phyloP scores from a whole-genome alignment of 2,797 vertebrate species.

The Natrix natrix region DNA sequence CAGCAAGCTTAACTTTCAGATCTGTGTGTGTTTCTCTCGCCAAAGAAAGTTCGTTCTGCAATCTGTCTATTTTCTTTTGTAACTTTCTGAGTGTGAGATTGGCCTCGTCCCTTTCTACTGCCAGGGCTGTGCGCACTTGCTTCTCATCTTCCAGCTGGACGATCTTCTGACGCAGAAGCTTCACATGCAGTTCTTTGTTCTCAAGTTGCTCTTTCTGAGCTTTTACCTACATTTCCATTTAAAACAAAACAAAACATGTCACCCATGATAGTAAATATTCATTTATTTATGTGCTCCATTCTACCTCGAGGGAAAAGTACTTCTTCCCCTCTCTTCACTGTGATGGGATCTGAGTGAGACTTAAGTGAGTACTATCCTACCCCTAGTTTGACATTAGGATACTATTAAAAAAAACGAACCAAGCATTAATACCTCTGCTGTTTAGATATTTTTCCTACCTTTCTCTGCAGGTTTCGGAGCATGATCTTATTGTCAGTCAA shows the following conservation, averaged over 20 bases:
- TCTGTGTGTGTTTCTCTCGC: constrained; percentile 74
- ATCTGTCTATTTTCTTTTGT: constrained; percentile 80
- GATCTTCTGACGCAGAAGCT: constrained; percentile 85
- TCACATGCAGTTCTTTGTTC: constrained; percentile 85
- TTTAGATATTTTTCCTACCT: constrained; percentile 74
- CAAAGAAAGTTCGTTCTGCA: constrained; percentile 82
- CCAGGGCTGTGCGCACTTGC: constrained; percentile 71
- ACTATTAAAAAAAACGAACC: background rate
- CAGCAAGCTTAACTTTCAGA: constrained; percentile 84
- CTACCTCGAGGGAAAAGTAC: background rate
- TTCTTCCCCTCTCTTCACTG: background rate
- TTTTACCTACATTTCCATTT: constrained; percentile 76
- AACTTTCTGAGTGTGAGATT: constrained; percentile 74
- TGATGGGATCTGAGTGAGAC: background rate
- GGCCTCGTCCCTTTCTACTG: constrained; percentile 78
- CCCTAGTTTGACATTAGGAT: background rate
- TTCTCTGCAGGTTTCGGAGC: constrained; percentile 81
- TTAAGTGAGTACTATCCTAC: background rate
- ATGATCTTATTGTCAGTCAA: constrained; percentile 84
- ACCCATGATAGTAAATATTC: background rate
- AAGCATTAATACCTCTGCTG: background rate
- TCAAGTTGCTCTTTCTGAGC: constrained; percentile 84
- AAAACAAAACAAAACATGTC: background rate
- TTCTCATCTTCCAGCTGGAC: constrained; percentile 84
- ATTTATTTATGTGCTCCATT: background rate